These are phyloP conservation scores for cat (Felis catus) DNA, from an alignment of 2,113 vertebrate genomes.

Conservation along the genomic window DNA sequence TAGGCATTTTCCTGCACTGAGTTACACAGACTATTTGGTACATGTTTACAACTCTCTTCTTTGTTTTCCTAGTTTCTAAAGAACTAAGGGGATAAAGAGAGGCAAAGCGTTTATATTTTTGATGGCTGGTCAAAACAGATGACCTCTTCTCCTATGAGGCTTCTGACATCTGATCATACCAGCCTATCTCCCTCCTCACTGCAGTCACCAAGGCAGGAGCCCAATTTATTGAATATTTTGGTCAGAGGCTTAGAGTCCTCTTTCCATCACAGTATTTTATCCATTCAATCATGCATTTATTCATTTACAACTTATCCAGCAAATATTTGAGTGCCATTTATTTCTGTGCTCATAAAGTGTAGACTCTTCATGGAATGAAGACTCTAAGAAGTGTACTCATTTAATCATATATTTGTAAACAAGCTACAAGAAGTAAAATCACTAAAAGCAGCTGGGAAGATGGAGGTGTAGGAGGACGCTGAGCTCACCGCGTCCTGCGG, in stretches of 20 bases:
- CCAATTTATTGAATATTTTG: not conserved
- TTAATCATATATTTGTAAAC: not conserved
- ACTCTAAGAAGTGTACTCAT: not conserved
- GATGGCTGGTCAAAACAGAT: not conserved
- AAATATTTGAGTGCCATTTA: not conserved
- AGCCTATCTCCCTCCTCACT: not conserved
- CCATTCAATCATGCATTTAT: not conserved
- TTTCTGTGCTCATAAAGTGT: not conserved
- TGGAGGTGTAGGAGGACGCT: no score
- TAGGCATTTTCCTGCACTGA: not conserved
- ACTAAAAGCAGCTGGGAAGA: not conserved
- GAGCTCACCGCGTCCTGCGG: no score
- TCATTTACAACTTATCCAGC: not conserved
- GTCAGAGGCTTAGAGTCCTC: not conserved
- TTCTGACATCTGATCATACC: not conserved
- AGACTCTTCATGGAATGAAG: not conserved
- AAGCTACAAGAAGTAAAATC: not conserved
- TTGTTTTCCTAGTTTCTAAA: slow-evolving; percentile 42
- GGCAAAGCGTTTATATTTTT: not conserved
- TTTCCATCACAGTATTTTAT: not conserved
- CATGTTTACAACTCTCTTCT: not conserved
- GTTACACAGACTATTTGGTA: not conserved
- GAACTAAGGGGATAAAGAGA: not conserved
- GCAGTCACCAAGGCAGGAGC: not conserved
- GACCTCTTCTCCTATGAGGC: not conserved